Evolutionary conservation across 2,797 vertebrate genomes (phyloP).

Genomic region (Acanthurus lineatus): DNA sequence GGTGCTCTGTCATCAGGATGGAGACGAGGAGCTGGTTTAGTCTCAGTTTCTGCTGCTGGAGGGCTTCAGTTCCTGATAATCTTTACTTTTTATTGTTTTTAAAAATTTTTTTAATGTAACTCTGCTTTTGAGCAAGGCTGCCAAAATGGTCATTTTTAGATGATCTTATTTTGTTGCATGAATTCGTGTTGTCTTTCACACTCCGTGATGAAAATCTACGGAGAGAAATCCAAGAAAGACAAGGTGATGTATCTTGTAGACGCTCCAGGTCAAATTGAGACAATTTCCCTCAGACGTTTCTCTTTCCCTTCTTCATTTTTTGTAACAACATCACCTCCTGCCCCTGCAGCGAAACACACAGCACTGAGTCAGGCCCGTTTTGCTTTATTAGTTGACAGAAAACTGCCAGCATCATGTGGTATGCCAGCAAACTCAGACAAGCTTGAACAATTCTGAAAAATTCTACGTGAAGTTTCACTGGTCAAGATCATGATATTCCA

Average conservation of each 20-base stretch:
- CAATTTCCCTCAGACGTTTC: not conserved
- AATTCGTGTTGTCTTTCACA: not conserved
- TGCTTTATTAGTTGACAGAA: too few species aligned
- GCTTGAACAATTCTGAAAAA: not conserved
- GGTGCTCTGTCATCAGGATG: constrained; percentile 45
- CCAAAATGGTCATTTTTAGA: constrained; percentile 1
- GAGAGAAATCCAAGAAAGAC: not conserved
- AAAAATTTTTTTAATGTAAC: not conserved
- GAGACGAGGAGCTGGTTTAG: constrained; percentile 47
- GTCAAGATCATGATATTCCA: not conserved
- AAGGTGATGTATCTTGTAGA: not conserved
- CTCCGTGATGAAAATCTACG: not conserved
- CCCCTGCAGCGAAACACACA: not conserved
- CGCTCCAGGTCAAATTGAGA: not conserved
- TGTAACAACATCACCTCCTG: not conserved
- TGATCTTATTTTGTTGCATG: not conserved
- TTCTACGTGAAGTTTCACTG: not conserved
- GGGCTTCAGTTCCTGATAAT: constrained; percentile 52
- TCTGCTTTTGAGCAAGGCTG: not conserved
- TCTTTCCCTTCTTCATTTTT: not conserved
- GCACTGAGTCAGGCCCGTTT: not conserved
- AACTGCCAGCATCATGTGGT: not conserved
- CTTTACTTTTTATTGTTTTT: constrained; percentile 25
- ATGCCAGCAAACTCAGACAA: not conserved
- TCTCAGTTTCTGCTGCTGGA: constrained; percentile 36